Conservation (phyloP, 1,140 invertebrate genomes). For the Oppia nitens region DNA sequence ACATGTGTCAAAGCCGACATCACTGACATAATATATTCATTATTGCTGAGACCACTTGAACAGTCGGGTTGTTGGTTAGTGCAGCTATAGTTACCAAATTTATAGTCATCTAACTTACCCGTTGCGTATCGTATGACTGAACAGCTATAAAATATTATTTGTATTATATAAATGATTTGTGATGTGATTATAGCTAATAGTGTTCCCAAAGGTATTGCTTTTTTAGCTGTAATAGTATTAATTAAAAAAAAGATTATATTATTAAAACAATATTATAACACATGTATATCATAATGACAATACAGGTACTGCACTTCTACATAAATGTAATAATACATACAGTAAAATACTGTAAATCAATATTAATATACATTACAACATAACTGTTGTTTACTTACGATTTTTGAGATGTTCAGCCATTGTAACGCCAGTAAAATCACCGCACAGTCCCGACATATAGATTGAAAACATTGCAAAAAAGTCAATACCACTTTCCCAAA, state of each 20-base stretch:
- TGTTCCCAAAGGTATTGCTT: slow-evolving; percentile 52
- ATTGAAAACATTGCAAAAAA: slow-evolving; percentile 36
- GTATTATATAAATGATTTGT: slow-evolving; percentile 59
- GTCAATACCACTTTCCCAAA: slow-evolving; percentile 36
- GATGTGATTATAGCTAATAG: slow-evolving; percentile 68
- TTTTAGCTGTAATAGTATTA: slow-evolving; percentile 12
- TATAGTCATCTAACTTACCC: slow-evolving; percentile 29
- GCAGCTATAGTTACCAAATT: neutral
- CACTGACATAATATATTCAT: neutral
- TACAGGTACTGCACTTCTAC: neutral
- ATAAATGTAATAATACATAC: neutral
- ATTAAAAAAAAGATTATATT: neutral
- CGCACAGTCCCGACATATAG: slow-evolving; percentile 37
- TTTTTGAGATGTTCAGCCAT: slow-evolving; percentile 34
- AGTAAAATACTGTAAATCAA: neutral
- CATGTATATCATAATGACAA: neutral
- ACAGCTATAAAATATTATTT: slow-evolving; percentile 56
- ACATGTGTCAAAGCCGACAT: slow-evolving; percentile 25
- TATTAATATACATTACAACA: neutral
- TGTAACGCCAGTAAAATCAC: slow-evolving; percentile 39
- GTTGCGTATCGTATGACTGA: slow-evolving; percentile 55
- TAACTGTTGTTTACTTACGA: neutral
- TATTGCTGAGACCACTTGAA: slow-evolving; percentile 6
- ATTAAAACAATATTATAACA: neutral
- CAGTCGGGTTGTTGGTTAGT: neutral